Evolutionary conservation across 2,888 invertebrate genomes (phyloP), one percentile per base, ranked within the genome.

Genomic region (Steinernema hermaphroditum): DNA sequence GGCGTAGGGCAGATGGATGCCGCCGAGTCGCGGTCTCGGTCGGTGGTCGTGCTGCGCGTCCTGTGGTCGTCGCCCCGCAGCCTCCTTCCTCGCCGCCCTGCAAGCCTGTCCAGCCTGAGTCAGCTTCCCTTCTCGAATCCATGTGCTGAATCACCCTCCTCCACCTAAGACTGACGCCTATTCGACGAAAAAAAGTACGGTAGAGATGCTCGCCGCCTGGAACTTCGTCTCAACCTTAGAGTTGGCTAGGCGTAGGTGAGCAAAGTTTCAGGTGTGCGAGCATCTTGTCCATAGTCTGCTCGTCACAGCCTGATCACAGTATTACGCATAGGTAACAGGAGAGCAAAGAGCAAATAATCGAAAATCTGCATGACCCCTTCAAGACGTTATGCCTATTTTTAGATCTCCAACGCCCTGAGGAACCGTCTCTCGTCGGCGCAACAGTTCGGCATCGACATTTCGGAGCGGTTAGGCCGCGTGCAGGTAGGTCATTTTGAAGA

Each of bases 231-330:
- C 83, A 84, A 83, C 84, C 83, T 83, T 77, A 77, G 76, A 19
- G 9, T 37, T 37, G 46, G 69, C 68, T 70, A 41, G 74, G 74
- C 73, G 78, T 78, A 83, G 84, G 84, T 84, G 84, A 84, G 84
- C 84, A 84, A 84, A 84, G 82, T 84, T 83, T 84, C 84, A 84
- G 84, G 84, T 84, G 84, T 83, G 84, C 83, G 79, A 81, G 82
- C 78, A 74, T 73, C 76, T 68, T 44, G 54, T 27, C 27, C 37
- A 37, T 4, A 37, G 37, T n/a, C 37, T 8, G 37, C 37, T 37
- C 37, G 37, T 37, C 37, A 37, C 37, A 37, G 37, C 37, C 37
- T 37, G n/a, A n/a, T n/a, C n/a, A n/a, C n/a, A n/a, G n/a, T n/a
- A n/a, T n/a, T n/a, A n/a, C n/a, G 37, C 37, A 12, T 37, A 37